Conservation (phyloP, 2,797 vertebrate species). For the Helarctos malayanus region DNA sequence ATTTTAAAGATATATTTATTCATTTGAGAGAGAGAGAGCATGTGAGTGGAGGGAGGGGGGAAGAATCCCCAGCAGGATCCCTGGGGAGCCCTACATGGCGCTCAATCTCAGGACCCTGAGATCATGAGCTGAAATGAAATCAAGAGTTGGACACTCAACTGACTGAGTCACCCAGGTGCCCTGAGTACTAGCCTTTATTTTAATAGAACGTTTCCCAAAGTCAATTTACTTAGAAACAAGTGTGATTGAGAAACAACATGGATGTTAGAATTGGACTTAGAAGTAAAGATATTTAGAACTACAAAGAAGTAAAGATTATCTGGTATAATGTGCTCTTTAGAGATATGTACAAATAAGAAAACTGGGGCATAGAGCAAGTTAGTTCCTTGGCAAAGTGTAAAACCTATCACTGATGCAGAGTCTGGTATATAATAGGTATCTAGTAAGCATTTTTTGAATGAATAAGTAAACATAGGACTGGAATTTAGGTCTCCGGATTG, state of each 20-base stretch:
- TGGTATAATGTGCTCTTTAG: not conserved
- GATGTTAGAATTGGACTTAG: not conserved
- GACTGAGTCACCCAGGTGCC: not conserved
- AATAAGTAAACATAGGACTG: not conserved
- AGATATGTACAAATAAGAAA: not conserved
- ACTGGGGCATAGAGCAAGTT: not conserved
- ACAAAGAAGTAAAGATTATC: not conserved
- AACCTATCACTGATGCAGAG: not conserved
- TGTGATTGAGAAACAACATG: not conserved
- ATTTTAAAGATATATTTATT: not conserved
- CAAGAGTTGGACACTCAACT: not conserved
- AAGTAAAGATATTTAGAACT: constrained; percentile 27
- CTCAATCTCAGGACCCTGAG: not conserved
- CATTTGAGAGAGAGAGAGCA: not conserved
- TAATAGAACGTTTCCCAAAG: not conserved
- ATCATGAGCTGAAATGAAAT: not conserved
- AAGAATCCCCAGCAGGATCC: not conserved
- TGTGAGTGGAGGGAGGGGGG: not conserved
- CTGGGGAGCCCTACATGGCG: not conserved
- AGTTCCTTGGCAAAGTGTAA: constrained; percentile 10
- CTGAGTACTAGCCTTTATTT: not conserved
- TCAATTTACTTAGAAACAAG: not conserved
- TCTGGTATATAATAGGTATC: not conserved
- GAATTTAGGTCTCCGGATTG: constrained; percentile 1
- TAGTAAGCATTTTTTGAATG: not conserved